Evolutionary conservation across 2,113 vertebrate genomes (phyloP), one percentile per base, ranked within the genome.

Genomic region (Megalops atlanticus): DNA sequence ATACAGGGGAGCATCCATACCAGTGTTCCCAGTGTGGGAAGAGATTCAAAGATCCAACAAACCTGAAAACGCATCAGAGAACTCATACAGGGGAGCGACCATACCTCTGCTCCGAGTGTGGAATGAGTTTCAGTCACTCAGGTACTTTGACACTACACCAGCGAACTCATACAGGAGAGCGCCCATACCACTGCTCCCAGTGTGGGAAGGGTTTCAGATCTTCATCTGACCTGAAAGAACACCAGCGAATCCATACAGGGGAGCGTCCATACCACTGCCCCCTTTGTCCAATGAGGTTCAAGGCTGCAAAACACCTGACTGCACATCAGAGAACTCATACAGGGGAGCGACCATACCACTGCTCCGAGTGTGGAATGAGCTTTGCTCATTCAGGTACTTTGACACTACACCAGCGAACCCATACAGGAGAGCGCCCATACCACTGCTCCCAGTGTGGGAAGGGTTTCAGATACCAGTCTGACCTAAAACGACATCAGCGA

Each of bases 241-340:
- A 45, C 43, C 43, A 45, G 14, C 43, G 43, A 45, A 45, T 45
- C 43, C 43, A 45, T 45, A 45, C 43, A 0, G 93, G 93, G 0
- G 93, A 95, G 85, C 93, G 93, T 71, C 94, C 93, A 89, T 24
- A 90, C 91, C 78, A 11, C 3, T 95, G 94, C 74, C 68, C 86
- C 0, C 78, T 35, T 5, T 86, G 85, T 47, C n/a, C n/a, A n/a
- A n/a, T n/a, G 31, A 72, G 80, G 47, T 86, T 84, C 52, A 78
- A 49, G 24, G 24, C 40, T 78, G 47, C 83, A 0, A 81, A 77
- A 10, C 82, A 82, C 39, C 31, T 84, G 14, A 84, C 71, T 1
- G 79, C 75, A 41, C 85, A 86, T 76, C 77, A 82, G 85, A 45
- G 83, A 4, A 80, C 12, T n/a, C n/a, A n/a, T n/a, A n/a, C n/a